Conservation (phyloP, 2,797 vertebrate genomes). For the Novumbra hubbsi region DNA sequence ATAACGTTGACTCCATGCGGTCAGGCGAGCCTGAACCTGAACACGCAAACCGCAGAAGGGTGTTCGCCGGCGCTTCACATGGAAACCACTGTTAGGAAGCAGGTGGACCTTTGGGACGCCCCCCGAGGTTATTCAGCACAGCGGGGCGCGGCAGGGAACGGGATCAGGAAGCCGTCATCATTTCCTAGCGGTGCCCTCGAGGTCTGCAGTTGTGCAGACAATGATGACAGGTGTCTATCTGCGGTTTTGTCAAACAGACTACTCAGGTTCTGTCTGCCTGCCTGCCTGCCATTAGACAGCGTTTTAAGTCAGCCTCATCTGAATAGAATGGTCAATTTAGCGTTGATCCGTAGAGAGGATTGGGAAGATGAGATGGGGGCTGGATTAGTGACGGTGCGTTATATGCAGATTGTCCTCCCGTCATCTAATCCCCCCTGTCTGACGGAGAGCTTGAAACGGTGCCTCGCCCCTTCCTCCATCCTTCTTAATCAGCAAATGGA, state of each 20-base stretch:
- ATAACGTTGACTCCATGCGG: constrained; percentile 25
- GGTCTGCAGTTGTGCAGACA: no score
- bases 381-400: not conserved
- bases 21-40: not conserved
- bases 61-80: no score
- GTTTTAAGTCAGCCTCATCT: not conserved
- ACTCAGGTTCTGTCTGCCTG: not conserved
- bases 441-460: constrained; percentile 10
- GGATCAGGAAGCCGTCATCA: no score
- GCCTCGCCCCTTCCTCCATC: constrained; percentile 8
- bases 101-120: no score
- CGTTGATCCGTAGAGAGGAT: not conserved
- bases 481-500: constrained; percentile 44
- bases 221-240: not conserved
- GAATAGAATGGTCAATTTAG: not conserved
- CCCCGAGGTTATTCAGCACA: no score
- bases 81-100: no score
- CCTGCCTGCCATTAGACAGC: not conserved
- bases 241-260: not conserved
- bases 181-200: no score
- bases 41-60: not conserved
- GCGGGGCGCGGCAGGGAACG: no score
- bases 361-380: not conserved
- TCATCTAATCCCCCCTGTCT: not conserved
- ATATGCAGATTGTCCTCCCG: not conserved